phyloP scores from a whole-genome alignment of 1,140 invertebrate species.

The Drosophila kohkoa region DNA sequence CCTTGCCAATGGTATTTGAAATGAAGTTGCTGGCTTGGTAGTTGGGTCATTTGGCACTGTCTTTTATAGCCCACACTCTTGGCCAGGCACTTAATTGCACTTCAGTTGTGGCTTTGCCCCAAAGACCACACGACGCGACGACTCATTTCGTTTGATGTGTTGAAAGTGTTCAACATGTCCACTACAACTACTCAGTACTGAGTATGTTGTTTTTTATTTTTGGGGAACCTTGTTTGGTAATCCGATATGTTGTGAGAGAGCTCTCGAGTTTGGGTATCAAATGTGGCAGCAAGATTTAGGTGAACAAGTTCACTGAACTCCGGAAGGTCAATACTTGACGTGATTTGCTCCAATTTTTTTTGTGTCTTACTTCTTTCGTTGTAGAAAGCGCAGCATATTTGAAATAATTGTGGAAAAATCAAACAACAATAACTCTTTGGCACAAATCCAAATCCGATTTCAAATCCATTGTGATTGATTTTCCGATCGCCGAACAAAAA shows the following conservation, averaged over 20 bases:
- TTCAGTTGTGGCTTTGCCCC: conserved; percentile 13
- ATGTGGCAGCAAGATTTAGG: conserved; percentile 52
- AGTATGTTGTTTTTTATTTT: conserved; percentile 9
- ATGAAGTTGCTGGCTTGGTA: background rate
- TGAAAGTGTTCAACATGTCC: conserved; percentile 41
- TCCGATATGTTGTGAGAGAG: conserved; percentile 48
- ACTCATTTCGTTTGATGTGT: conserved; percentile 11
- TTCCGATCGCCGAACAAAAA: conserved; percentile 43
- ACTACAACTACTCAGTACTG: background rate
- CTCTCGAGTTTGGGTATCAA: conserved; percentile 56
- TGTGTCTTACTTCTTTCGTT: background rate
- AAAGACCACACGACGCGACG: conserved; percentile 15
- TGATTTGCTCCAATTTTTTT: conserved; percentile 29
- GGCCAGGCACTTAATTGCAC: conserved; percentile 44
- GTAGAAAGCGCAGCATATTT: conserved; percentile 52
- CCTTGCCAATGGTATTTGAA: conserved; percentile 50
- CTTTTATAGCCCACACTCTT: conserved; percentile 46
- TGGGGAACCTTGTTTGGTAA: conserved; percentile 53
- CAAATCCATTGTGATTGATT: conserved; percentile 77
- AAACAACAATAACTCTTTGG: conserved; percentile 16
- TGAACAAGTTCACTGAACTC: conserved; percentile 66
- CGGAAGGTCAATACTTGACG: conserved; percentile 22
- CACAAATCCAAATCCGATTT: conserved; percentile 61
- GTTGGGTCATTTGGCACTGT: conserved; percentile 35
- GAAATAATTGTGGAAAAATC: conserved; percentile 69